These are phyloP conservation scores for Atherinomorus stipes DNA, from an alignment of 2,113 vertebrate species.

Conservation along the genomic window DNA sequence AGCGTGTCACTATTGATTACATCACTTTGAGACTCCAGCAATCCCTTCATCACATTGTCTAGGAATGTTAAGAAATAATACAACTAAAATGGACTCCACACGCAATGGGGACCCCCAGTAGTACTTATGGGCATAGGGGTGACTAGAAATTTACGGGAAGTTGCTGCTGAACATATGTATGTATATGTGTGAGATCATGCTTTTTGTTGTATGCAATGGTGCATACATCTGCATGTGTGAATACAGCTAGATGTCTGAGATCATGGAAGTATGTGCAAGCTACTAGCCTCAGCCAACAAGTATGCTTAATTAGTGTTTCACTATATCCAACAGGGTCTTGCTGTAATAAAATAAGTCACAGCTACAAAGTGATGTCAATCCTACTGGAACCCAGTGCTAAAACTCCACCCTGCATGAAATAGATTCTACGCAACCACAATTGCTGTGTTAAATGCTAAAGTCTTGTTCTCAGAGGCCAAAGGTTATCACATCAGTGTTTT, in stretches of 20 bases:
- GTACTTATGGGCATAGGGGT: constrained; percentile 57
- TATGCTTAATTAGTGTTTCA: constrained; percentile 74
- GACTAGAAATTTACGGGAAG: constrained; percentile 52
- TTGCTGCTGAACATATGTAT: constrained; percentile 36
- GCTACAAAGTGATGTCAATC: constrained; percentile 72
- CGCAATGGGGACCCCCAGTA: constrained; percentile 66
- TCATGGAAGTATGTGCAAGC: constrained; percentile 56
- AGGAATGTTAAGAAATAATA: constrained; percentile 68
- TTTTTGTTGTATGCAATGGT: constrained; percentile 46
- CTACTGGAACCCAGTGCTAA: constrained; percentile 47
- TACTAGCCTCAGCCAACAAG: constrained; percentile 56
- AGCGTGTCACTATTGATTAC: constrained; percentile 67
- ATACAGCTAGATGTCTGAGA: constrained; percentile 57
- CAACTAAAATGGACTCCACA: constrained; percentile 57
- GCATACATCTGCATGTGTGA: constrained; percentile 41
- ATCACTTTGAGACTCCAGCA: constrained; percentile 64
- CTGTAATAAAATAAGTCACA: constrained; percentile 69
- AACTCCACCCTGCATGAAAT: constrained; percentile 64
- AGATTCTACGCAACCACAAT: constrained; percentile 17
- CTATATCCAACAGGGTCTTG: constrained; percentile 47
- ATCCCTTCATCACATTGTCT: constrained; percentile 69
- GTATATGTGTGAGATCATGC: constrained; percentile 58
- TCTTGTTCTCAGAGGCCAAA: constrained; percentile 11
- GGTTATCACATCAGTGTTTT: not conserved
- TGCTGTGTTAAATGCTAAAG: constrained; percentile 23